Evolutionary conservation across 2,888 invertebrate genomes (phyloP).

Genomic region (Anoplius nigerrimus): DNA sequence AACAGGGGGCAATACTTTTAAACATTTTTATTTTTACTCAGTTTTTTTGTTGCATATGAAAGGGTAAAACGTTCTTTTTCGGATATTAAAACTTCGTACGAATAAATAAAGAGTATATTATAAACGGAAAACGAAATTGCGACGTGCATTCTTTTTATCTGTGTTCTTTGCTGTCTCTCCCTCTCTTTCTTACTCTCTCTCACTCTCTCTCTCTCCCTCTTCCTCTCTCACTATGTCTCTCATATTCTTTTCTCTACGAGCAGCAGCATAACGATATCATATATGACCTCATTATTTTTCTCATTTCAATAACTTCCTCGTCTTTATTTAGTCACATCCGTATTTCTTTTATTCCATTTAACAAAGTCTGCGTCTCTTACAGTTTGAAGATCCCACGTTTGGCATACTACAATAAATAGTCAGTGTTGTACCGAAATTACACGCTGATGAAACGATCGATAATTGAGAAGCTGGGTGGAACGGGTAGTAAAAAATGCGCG

Average conservation of each 20-base stretch:
- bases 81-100: slow-evolving; percentile 57
- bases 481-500: slow-evolving; percentile 33
- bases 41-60: slow-evolving; percentile 53
- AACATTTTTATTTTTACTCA: slow-evolving; percentile 52
- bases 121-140: slow-evolving; percentile 50
- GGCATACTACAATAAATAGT: slow-evolving; percentile 59
- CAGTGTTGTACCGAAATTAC: slow-evolving; percentile 35
- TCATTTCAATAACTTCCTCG: slow-evolving; percentile 37
- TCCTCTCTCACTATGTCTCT: slow-evolving; percentile 11
- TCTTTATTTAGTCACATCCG: slow-evolving; percentile 42
- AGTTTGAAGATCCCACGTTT: slow-evolving; percentile 55
- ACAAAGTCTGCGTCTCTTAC: slow-evolving; percentile 50
- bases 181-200: too few species aligned
- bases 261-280: background rate
- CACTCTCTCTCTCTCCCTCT: background rate
- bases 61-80: slow-evolving; percentile 48
- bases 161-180: too few species aligned
- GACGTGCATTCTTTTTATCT: slow-evolving; percentile 33
- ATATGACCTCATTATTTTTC: background rate
- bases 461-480: slow-evolving; percentile 55
- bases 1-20: slow-evolving; percentile 5
- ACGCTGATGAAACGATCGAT: slow-evolving; percentile 33
- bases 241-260: too few species aligned
- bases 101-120: slow-evolving; percentile 53
- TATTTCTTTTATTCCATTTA: slow-evolving; percentile 26